A percentile compares a stretch with the other conserved stretches of the same genome.
Evolutionary conservation across 2,113 vertebrate species (phyloP).

Genomic region (Gavialis gangeticus): DNA sequence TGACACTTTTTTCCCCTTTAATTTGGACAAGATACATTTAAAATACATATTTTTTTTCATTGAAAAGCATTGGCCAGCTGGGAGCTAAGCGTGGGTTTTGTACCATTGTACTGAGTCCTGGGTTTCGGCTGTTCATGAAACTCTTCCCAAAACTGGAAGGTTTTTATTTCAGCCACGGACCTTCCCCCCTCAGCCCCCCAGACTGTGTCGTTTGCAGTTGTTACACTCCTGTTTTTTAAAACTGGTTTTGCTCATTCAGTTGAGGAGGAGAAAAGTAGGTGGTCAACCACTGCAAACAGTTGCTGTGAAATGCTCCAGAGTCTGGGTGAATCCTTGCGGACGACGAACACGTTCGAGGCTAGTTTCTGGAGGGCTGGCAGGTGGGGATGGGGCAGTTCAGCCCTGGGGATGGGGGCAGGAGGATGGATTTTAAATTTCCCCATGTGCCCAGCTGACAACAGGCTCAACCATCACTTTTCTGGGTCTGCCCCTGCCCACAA

Average conservation of each 20-base stretch:
- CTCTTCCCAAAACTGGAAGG: neutral
- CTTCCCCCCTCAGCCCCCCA: too few relatives aligned
- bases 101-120: neutral
- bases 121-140: neutral
- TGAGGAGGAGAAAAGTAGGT: neutral
- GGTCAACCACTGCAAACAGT: neutral
- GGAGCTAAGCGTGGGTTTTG: neutral
- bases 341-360: neutral
- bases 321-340: neutral
- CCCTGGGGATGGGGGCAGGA: neutral
- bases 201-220: neutral
- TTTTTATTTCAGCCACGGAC: neutral
- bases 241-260: neutral
- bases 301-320: neutral
- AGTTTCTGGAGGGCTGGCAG: neutral
- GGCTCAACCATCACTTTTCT: neutral
- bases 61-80: neutral
- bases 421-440: neutral
- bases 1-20: too few relatives aligned
- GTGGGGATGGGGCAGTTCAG: neutral
- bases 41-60: neutral
- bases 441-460: neutral
- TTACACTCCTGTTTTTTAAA: neutral
- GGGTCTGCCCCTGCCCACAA: neutral
- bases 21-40: too few relatives aligned